Conservation (phyloP, 2,113 vertebrate genomes). For the Python bivittatus region DNA sequence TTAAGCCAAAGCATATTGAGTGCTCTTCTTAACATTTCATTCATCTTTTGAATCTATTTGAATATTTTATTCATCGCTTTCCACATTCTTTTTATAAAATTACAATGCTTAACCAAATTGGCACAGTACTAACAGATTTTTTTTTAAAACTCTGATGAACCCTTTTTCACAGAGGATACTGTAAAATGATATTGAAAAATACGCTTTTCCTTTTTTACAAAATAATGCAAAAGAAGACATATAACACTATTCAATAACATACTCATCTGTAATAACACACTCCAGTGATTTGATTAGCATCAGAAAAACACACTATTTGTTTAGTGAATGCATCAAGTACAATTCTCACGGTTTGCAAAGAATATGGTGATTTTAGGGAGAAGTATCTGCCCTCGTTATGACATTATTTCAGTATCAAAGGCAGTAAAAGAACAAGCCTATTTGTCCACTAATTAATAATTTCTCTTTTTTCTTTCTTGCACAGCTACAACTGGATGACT, state of each 20-base stretch:
- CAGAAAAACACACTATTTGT: constrained; percentile 49
- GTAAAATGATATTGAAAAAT: constrained; percentile 51
- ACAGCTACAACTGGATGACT: background rate
- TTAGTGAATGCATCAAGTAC: constrained; percentile 34
- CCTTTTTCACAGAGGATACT: constrained; percentile 36
- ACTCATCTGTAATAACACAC: constrained; percentile 52
- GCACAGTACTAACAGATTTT: constrained; percentile 53
- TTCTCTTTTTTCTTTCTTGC: background rate
- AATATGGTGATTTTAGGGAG: constrained; percentile 12
- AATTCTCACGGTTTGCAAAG: background rate
- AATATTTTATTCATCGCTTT: constrained; percentile 66
- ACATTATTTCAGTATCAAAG: background rate
- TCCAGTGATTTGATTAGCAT: constrained; percentile 52
- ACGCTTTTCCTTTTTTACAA: constrained; percentile 36
- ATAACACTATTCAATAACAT: constrained; percentile 49
- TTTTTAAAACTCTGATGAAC: constrained; percentile 51
- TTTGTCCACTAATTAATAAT: constrained; percentile 16
- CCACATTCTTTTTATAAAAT: constrained; percentile 50
- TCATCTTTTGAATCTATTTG: constrained; percentile 64
- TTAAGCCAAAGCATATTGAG: constrained; percentile 60
- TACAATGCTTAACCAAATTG: constrained; percentile 59
- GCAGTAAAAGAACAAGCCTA: background rate
- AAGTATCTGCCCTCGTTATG: background rate
- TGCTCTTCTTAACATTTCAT: constrained; percentile 52
- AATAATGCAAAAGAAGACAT: constrained; percentile 38